Base-by-base conservation (phyloP, 1,140 invertebrate species). In the Lordiphosa collinella region DNA sequence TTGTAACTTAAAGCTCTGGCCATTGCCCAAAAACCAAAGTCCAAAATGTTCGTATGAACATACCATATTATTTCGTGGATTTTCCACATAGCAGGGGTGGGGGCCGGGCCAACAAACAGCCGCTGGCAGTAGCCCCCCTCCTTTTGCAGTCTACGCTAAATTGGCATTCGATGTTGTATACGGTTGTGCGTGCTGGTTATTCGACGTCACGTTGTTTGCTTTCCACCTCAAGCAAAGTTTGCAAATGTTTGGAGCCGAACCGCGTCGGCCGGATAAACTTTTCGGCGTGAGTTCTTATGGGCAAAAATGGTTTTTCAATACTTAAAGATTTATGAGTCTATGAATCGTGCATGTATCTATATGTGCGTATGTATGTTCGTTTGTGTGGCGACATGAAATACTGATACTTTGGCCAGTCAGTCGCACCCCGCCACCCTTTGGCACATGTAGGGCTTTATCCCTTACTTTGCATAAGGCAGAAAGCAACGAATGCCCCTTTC, bases 271-370 rank as follows among this genome's bases (percentile, higher is more conserved):
- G 75, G 76, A 80, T 82, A 80, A 80, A 80, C 78, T 80, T 80
- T 62, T 72, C 48, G 76, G 78, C 71, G 68, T 82, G 76, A 80
- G 76, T 68, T 82, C 66, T 80, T 82, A 84, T 84, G 76, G 80
- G 78, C 76, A 82, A 82, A 82, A 82, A 72, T 82, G 78, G 76
- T 84, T 84, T 67, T 82, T 82, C 76, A 82, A 82, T 82, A 82
- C 76, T 82, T 70, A 76, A 82, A 82, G 76, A 82, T 82, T 82
- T 82, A 82, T 82, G 76, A 82, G 78, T 80, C 76, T 84, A 82
- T 80, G 76, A 80, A 80, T 80, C 76, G 76, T 82, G 66, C 64
- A 84, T 70, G 64, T 68, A 80, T 69, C 41, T 61, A 32, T 48
- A 11, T 35, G 53, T 50, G 22, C 55, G 44, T 43, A 32, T 48